Evolutionary conservation across 1,140 invertebrate genomes (phyloP).

Genomic region (Trinorchestia longiramus): DNA sequence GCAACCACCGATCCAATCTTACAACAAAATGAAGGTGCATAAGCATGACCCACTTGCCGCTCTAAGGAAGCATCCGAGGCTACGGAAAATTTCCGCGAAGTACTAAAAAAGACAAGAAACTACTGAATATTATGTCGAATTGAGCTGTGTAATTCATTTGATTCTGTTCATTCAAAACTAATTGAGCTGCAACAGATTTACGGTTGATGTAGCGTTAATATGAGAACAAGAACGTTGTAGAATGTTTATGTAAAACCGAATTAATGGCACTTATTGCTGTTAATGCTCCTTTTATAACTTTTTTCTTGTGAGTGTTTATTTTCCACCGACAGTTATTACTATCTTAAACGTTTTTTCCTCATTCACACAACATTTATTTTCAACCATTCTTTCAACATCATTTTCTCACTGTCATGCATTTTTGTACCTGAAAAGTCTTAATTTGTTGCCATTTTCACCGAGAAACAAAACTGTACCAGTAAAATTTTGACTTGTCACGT

Average conservation of each 20-base stretch:
- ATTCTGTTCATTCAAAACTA: background rate
- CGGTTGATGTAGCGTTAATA: background rate
- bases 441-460: no score
- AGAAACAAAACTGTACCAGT: no score
- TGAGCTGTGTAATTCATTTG: background rate
- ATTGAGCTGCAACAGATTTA: background rate
- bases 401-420: no score
- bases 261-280: background rate
- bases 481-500: no score
- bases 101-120: background rate
- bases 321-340: no score
- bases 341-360: no score
- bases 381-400: no score
- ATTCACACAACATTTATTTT: no score
- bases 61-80: background rate
- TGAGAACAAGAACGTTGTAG: background rate
- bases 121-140: no score
- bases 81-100: background rate
- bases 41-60: background rate
- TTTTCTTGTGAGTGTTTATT: no score
- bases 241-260: background rate
- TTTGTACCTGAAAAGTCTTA: no score
- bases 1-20: background rate
- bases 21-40: background rate
- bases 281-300: no score